Evolutionary conservation across 2,888 invertebrate species (phyloP).

Genomic region (Agrochola macilenta): DNA sequence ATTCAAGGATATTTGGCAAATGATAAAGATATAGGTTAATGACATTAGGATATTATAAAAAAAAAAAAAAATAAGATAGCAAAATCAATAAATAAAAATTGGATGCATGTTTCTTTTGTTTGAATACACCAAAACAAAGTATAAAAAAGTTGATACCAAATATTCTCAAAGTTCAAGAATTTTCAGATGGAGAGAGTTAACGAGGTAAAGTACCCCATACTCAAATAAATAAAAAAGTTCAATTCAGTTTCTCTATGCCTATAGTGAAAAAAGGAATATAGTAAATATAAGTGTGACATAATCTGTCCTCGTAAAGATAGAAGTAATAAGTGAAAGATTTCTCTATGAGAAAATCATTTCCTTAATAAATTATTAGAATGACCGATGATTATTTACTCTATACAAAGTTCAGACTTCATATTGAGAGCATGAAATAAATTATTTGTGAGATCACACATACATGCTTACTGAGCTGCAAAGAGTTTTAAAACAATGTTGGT

Average conservation of each 20-base stretch:
- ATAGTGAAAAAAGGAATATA: neutral
- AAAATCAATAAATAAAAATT: too few relatives aligned
- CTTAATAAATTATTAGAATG: neutral
- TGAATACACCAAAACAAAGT: constrained; percentile 5
- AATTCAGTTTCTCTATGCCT: neutral
- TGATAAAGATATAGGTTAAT: constrained; percentile 59
- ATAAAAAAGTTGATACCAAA: neutral
- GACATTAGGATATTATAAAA: constrained; percentile 35
- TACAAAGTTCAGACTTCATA: neutral
- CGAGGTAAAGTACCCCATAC: too few relatives aligned
- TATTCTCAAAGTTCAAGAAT: neutral
- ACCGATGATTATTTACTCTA: neutral
- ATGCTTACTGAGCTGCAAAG: neutral
- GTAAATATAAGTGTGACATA: neutral
- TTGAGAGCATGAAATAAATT: neutral
- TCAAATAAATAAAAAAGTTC: too few relatives aligned
- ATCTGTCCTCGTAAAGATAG: neutral
- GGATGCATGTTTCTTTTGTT: constrained; percentile 27
- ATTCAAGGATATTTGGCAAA: constrained; percentile 57
- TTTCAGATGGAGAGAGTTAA: neutral
- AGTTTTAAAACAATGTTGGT: neutral
- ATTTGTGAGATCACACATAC: neutral
- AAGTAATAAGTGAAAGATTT: neutral
- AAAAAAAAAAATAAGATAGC: neutral
- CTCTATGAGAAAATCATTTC: neutral